Conservation (phyloP, 2,113 vertebrate genomes). For the Theristicus caerulescens region DNA sequence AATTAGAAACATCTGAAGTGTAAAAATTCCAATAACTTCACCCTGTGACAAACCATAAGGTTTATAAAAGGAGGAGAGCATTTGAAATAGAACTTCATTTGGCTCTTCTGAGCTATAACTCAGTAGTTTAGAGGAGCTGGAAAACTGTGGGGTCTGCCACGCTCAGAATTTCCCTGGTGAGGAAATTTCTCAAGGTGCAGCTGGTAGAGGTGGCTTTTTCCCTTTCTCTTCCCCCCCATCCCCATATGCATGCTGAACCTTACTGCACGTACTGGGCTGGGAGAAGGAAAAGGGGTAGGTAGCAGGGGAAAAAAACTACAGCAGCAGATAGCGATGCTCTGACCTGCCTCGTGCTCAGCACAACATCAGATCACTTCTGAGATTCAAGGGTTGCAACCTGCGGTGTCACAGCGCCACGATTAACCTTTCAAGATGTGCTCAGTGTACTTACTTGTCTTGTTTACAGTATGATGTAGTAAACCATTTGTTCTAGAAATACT, state of each 20-base stretch:
- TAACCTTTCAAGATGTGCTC: neutral
- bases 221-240: neutral
- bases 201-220: neutral
- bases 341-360: neutral
- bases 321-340: neutral
- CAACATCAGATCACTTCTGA: neutral
- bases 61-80: neutral
- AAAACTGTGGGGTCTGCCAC: neutral
- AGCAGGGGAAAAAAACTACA: neutral
- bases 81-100: neutral
- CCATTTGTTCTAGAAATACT: neutral
- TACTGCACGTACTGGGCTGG: neutral
- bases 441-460: neutral
- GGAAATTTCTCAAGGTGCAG: neutral
- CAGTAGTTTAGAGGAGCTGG: neutral
- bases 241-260: neutral
- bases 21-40: conserved; percentile 1
- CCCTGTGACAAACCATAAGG: neutral
- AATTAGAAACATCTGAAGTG: conserved; percentile 2
- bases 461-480: neutral
- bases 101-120: neutral
- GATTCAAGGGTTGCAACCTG: neutral
- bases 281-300: neutral
- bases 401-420: neutral
- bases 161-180: neutral